Conservation (phyloP, 2,113 vertebrate genomes). For the Hirundichthys speculiger region DNA sequence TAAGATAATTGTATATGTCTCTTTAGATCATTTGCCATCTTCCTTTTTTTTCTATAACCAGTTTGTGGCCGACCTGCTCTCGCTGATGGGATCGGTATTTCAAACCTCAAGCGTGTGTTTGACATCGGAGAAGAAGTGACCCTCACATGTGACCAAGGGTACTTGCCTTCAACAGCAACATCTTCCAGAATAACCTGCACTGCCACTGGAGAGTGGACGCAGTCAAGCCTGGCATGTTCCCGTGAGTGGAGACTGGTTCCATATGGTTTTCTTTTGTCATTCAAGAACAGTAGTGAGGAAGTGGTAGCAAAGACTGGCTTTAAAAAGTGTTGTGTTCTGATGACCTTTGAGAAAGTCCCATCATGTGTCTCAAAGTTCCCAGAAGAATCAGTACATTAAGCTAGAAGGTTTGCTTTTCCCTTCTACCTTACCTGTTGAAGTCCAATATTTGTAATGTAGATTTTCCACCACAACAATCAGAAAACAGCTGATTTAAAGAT, state of each 20-base stretch:
- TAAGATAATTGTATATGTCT: too few species aligned
- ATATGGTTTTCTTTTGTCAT: neutral
- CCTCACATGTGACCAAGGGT: conserved; percentile 80
- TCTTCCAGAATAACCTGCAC: conserved; percentile 78
- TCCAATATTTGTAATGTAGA: too few species aligned
- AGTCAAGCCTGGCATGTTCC: conserved; percentile 77
- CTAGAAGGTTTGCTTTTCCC: too few species aligned
- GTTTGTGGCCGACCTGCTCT: conserved; percentile 83
- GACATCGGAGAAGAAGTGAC: conserved; percentile 78
- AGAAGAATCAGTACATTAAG: too few species aligned
- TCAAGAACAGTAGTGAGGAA: too few species aligned
- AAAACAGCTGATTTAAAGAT: too few species aligned
- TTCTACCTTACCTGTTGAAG: too few species aligned
- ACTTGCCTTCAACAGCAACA: conserved; percentile 57
- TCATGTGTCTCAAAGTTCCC: too few species aligned
- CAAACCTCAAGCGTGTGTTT: conserved; percentile 73
- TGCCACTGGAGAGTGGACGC: conserved; percentile 77
- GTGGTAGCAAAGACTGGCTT: too few species aligned
- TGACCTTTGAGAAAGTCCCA: too few species aligned
- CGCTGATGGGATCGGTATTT: conserved; percentile 70
- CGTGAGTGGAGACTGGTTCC: conserved; percentile 78
- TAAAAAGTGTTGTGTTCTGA: too few species aligned
- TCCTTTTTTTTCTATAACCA: conserved; percentile 54
- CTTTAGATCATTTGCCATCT: neutral
- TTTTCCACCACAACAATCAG: too few species aligned